A percentile compares a stretch with the other conserved stretches of the same genome.
Evolutionary conservation across 2,113 vertebrate species (phyloP).

Genomic region (Clarias gariepinus): DNA sequence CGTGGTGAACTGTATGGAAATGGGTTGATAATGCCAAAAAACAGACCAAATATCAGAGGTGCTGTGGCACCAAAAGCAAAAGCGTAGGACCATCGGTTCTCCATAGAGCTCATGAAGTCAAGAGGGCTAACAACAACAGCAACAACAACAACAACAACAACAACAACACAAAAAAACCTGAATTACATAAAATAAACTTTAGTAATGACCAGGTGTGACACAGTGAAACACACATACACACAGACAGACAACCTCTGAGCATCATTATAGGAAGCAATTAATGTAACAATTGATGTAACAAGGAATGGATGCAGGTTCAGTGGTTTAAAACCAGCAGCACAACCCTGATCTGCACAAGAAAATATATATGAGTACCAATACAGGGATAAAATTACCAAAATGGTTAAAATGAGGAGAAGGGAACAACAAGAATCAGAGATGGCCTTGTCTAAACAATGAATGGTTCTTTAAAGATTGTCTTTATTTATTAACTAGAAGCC

Average conservation of each 20-base stretch:
- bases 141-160: background rate
- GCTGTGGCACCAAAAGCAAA: conserved; percentile 83
- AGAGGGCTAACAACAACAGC: conserved; percentile 72
- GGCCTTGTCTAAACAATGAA: too few relatives aligned
- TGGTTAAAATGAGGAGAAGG: too few relatives aligned
- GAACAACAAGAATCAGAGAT: too few relatives aligned
- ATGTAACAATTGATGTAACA: too few relatives aligned
- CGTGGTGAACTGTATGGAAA: conserved; percentile 65
- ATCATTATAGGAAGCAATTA: background rate
- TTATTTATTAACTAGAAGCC: too few relatives aligned
- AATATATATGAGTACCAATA: too few relatives aligned
- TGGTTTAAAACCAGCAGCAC: too few relatives aligned
- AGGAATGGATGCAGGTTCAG: too few relatives aligned
- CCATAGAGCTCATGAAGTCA: conserved; percentile 78
- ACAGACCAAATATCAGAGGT: conserved; percentile 78
- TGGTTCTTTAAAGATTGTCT: too few relatives aligned
- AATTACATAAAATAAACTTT: background rate
- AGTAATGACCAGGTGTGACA: background rate
- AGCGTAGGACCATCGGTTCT: conserved; percentile 86
- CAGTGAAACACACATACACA: background rate
- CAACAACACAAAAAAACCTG: background rate
- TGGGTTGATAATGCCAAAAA: conserved; percentile 71
- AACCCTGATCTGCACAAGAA: too few relatives aligned
- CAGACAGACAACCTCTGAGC: background rate
- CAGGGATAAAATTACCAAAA: too few relatives aligned